Conservation (phyloP, 1,140 invertebrate genomes). For the Philopotamus ludificatus region DNA sequence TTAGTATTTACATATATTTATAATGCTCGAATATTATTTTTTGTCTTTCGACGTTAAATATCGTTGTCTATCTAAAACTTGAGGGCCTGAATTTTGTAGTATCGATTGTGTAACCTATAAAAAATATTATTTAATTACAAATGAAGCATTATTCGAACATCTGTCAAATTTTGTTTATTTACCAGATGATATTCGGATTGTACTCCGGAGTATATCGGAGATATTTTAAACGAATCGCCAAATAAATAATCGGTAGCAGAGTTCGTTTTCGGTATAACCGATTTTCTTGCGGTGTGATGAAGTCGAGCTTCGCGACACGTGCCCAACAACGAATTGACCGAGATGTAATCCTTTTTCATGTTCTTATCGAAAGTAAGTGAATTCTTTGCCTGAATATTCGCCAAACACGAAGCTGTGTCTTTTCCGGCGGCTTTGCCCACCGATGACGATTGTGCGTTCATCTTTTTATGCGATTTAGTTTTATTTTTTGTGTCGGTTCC, state of each 20-base stretch:
- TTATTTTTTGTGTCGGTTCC: slow-evolving; percentile 31
- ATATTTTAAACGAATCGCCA: slow-evolving; percentile 39
- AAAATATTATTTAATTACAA: slow-evolving; percentile 5
- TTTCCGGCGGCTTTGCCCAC: slow-evolving; percentile 16
- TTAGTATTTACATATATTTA: too few species aligned
- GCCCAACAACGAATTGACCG: slow-evolving; percentile 31
- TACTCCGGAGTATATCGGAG: slow-evolving; percentile 26
- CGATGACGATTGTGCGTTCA: slow-evolving; percentile 1
- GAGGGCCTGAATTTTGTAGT: slow-evolving; percentile 25
- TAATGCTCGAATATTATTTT: too few species aligned
- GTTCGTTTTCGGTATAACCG: slow-evolving; percentile 14
- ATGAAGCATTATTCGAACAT: slow-evolving; percentile 1
- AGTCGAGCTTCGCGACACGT: slow-evolving; percentile 38
- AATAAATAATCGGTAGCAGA: slow-evolving; percentile 24
- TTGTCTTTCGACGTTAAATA: slow-evolving; percentile 25
- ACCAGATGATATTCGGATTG: slow-evolving; percentile 37
- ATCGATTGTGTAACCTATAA: slow-evolving; percentile 39
- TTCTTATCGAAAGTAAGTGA: slow-evolving; percentile 13
- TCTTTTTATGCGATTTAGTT: slow-evolving; percentile 4
- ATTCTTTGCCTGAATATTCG: not conserved
- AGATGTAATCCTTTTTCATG: slow-evolving; percentile 17
- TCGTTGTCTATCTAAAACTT: slow-evolving; percentile 28
- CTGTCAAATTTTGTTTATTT: slow-evolving; percentile 2
- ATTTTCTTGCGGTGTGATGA: slow-evolving; percentile 34
- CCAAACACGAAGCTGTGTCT: slow-evolving; percentile 10